Evolutionary conservation across 2,888 invertebrate species (phyloP), one percentile per base, ranked within the genome.

Genomic region (Zygaena filipendulae): DNA sequence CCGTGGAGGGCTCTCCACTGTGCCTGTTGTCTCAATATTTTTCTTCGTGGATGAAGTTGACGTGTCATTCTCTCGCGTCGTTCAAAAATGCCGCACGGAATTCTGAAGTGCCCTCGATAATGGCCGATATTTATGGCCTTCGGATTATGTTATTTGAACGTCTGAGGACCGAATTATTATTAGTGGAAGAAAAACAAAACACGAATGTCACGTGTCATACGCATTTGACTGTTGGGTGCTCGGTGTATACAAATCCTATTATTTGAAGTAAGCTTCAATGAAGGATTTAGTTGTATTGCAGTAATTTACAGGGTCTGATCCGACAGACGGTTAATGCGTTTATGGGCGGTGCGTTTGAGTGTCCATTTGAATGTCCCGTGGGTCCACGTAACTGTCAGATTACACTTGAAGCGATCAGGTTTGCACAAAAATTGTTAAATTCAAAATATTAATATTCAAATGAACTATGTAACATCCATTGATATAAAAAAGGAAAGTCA

Each of bases 21-120:
- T n/a, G 52, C 40, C 62, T 69, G 71, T 72, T 77, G 77, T 75
- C 75, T 74, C 75, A 77, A 77, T 79, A 75, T 79, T 79, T 77
- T 79, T 74, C 77, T 75, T 75, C 41, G 61, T 62, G 59, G 66
- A 58, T 59, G 53, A 59, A 68, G 71, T 67, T 72, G 72, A 71
- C 69, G 64, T 61, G 75, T 74, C 74, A 75, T 68, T 71, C 70
- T 58, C 61, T 58, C 56, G 58, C 53, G 56, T 39, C 54, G 61
- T 59, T 72, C 63, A 68, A 72, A 70, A 64, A 69, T 60, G 49
- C 74, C 72, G 74, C 66, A 45, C 59, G 70, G 70, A 64, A 70
- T 75, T 74, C 63, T 71, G 67, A 71, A 71, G 74, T 63, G 69
- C 52, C 42, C 59, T 70, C 61, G 66, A 70, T 74, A 77, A 72